A percentile compares a stretch with the other conserved stretches of the same genome.
These are phyloP conservation scores for Nasonia longicornis DNA, from an alignment of 1,140 invertebrate species.

Conservation along the genomic window DNA sequence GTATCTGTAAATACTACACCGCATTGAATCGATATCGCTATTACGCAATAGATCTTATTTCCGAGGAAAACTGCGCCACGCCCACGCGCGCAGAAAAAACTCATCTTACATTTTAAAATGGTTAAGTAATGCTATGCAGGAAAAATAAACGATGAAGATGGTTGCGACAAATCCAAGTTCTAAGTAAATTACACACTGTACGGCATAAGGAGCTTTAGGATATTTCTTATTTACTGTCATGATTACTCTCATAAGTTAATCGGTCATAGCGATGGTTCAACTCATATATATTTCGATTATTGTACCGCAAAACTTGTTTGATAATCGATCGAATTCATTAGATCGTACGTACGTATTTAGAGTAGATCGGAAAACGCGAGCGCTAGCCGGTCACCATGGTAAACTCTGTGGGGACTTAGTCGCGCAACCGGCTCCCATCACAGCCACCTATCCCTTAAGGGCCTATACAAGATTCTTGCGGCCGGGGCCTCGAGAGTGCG, in stretches of 20 bases:
- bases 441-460: slow-evolving; percentile 55
- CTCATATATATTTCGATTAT: slow-evolving; percentile 9
- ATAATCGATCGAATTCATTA: slow-evolving; percentile 23
- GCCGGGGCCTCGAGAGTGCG: neutral
- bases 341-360: slow-evolving; percentile 20
- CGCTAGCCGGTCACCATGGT: neutral
- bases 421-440: slow-evolving; percentile 67
- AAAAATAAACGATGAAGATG: slow-evolving; percentile 2
- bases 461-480: neutral
- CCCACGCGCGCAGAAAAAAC: slow-evolving; percentile 4
- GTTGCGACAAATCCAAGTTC: slow-evolving; percentile 21
- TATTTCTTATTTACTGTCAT: slow-evolving; percentile 34
- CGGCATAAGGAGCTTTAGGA: slow-evolving; percentile 30
- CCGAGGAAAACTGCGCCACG: neutral
- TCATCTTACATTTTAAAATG: neutral
- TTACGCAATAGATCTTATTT: slow-evolving; percentile 25
- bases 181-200: slow-evolving; percentile 37
- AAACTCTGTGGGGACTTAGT: slow-evolving; percentile 50
- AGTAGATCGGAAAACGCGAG: slow-evolving; percentile 26
- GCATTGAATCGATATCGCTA: slow-evolving; percentile 2
- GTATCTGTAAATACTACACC: slow-evolving; percentile 30
- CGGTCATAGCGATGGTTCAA: neutral
- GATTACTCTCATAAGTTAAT: slow-evolving; percentile 36
- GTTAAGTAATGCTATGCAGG: neutral
- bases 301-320: slow-evolving; percentile 7